Conservation (phyloP, 2,888 invertebrate genomes). For the Automeris io region DNA sequence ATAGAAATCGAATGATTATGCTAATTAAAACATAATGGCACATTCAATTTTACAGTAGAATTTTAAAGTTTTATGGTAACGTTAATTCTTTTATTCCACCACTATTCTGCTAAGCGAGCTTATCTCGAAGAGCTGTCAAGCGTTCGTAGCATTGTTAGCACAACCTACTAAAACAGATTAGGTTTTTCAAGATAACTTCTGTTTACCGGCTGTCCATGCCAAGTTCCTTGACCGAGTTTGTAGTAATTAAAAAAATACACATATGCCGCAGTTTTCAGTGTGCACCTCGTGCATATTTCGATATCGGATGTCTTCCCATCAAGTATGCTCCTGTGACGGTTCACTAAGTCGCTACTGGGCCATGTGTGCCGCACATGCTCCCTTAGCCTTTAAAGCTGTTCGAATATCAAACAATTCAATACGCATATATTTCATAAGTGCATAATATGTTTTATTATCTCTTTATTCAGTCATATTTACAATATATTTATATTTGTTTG, state of each 20-base stretch:
- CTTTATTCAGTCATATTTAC: no score
- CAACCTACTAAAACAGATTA: constrained; percentile 31
- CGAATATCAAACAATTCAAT: constrained; percentile 11
- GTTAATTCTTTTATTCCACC: constrained; percentile 1
- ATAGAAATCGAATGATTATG: constrained; percentile 43
- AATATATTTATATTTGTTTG: no score
- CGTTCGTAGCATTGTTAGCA: constrained; percentile 26
- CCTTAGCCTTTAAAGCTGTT: constrained; percentile 37
- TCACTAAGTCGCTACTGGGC: constrained; percentile 40
- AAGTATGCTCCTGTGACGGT: constrained; percentile 44
- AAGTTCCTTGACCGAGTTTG: constrained; percentile 54
- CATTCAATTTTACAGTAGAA: not conserved
- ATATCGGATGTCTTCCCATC: constrained; percentile 58
- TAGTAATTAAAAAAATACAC: constrained; percentile 37
- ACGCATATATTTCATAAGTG: constrained; percentile 8
- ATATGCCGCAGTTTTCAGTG: constrained; percentile 40
- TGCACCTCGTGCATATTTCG: constrained; percentile 34
- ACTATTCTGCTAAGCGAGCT: constrained; percentile 1
- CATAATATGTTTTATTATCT: no score
- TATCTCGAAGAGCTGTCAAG: constrained; percentile 16
- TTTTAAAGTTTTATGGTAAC: not conserved
- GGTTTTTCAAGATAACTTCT: constrained; percentile 27
- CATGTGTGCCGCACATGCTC: constrained; percentile 71
- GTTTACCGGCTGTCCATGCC: constrained; percentile 23
- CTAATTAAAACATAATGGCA: constrained; percentile 25